Percentiles rank a stretch among this genome's conserved stretches.
Conservation (phyloP, 1,140 invertebrate species). For the Wiebesia pumilae region DNA sequence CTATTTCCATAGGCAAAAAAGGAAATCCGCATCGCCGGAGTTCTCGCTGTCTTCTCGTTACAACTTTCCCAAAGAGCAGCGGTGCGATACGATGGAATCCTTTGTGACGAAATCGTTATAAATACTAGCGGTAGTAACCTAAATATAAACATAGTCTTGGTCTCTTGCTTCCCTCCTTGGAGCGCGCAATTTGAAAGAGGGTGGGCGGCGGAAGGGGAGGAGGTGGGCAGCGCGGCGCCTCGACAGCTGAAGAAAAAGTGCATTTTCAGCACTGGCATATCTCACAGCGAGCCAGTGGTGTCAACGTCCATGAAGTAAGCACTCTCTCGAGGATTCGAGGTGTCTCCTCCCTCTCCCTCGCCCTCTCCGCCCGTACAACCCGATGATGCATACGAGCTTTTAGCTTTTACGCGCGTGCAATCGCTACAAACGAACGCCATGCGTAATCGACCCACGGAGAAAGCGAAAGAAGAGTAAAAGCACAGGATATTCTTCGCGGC, state of each 20-base stretch:
- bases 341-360: too few species aligned
- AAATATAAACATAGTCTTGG: constrained; percentile 29
- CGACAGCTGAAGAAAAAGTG: constrained; percentile 28
- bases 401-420: neutral
- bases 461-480: too few species aligned
- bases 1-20: constrained; percentile 30
- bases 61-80: constrained; percentile 22
- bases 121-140: constrained; percentile 26
- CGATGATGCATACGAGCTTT: constrained; percentile 17
- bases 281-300: neutral
- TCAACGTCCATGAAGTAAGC: neutral
- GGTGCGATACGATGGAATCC: constrained; percentile 34
- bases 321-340: neutral
- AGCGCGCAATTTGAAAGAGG: constrained; percentile 3
- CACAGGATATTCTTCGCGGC: too few species aligned
- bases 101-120: constrained; percentile 46
- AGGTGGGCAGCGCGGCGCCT: neutral
- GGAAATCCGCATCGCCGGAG: neutral
- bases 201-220: neutral
- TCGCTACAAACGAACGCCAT: too few species aligned
- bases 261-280: constrained; percentile 9
- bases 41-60: neutral
- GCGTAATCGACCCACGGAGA: too few species aligned
- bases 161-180: neutral
- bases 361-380: neutral